phyloP scores from a whole-genome alignment of 1,140 invertebrate species.

The Halictus rubicundus region DNA sequence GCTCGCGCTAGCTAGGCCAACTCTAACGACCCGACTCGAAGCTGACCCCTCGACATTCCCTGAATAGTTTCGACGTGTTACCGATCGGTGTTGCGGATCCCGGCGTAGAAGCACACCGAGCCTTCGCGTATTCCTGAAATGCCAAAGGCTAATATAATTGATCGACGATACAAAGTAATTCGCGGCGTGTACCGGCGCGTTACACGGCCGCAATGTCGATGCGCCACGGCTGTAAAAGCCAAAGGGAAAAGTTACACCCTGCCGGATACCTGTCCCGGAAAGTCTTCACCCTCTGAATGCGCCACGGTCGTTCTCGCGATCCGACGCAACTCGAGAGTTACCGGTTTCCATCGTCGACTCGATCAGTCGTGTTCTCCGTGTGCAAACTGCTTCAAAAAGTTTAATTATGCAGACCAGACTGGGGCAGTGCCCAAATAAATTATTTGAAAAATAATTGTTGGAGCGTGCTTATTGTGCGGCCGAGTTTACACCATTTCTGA shows the following conservation, averaged over 20 bases:
- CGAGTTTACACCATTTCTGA: too few relatives aligned
- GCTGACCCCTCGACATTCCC: conserved; percentile 45
- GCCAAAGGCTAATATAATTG: conserved; percentile 43
- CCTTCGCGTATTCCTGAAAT: conserved; percentile 16
- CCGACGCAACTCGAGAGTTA: background rate
- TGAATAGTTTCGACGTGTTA: conserved; percentile 47
- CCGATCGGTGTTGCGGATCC: conserved; percentile 26
- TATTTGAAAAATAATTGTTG: too few relatives aligned
- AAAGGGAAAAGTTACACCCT: background rate
- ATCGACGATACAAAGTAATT: conserved; percentile 46
- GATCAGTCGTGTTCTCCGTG: too few relatives aligned
- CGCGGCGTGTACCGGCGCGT: background rate
- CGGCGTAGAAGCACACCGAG: background rate
- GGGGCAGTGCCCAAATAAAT: too few relatives aligned
- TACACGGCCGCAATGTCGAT: background rate
- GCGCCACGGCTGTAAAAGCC: background rate
- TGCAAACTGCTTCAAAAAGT: too few relatives aligned
- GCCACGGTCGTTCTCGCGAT: background rate
- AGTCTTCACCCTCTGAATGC: background rate
- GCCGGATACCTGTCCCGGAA: too few relatives aligned
- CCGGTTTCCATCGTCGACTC: too few relatives aligned
- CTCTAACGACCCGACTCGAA: conserved; percentile 35
- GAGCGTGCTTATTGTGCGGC: too few relatives aligned
- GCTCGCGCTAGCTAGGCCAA: conserved; percentile 13
- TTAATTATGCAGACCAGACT: too few relatives aligned